A percentile compares a stretch with the other conserved stretches of the same genome.
phyloP scores from a whole-genome alignment of 2,113 vertebrate genomes.

The Rousettus leschenaultii region DNA sequence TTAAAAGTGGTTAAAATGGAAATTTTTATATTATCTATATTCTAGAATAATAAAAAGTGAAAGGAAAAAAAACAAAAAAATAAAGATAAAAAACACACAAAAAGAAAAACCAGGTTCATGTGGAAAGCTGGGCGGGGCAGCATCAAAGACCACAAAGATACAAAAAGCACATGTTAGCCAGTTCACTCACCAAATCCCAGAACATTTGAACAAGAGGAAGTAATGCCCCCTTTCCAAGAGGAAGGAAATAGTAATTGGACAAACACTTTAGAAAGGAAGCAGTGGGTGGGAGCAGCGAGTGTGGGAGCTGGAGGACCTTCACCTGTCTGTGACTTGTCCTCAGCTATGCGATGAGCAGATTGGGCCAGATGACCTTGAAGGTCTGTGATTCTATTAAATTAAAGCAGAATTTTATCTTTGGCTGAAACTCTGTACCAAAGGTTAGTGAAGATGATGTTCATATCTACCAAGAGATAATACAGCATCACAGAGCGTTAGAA shows the following conservation, averaged over 20 bases:
- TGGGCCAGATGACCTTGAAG: neutral
- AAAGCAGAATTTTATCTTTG: neutral
- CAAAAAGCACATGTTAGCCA: neutral
- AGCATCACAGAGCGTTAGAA: accelerated
- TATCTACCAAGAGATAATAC: neutral
- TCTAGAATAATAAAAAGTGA: neutral
- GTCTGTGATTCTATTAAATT: neutral
- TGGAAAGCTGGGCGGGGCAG: neutral
- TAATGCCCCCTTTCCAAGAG: neutral
- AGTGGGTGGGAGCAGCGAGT: neutral
- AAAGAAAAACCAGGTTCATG: neutral
- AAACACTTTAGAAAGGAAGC: neutral
- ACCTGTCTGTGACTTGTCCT: neutral
- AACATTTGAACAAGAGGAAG: neutral
- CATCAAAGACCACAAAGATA: neutral
- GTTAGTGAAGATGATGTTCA: neutral
- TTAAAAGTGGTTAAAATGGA: neutral
- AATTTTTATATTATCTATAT: neutral
- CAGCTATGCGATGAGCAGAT: neutral
- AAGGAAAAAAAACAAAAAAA: neutral
- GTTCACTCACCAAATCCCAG: neutral
- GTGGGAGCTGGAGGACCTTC: no score
- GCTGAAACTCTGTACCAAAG: neutral
- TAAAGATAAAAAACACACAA: neutral
- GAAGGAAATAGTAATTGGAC: neutral